Evolutionary conservation across 2,888 invertebrate genomes (phyloP), one percentile per base, ranked within the genome.

Genomic region (Melanchra persicariae): DNA sequence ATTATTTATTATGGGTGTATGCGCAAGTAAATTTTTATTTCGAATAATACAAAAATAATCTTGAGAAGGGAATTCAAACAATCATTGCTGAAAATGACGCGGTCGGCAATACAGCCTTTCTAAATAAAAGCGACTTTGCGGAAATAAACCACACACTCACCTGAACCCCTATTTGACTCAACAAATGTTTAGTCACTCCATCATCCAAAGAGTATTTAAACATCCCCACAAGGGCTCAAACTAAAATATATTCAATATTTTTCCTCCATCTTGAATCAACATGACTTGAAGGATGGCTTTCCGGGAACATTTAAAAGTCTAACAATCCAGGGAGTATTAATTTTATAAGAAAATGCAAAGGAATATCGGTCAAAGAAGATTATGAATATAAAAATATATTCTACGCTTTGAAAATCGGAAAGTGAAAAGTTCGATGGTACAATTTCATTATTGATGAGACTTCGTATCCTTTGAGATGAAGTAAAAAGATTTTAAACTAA

Each of bases 381-480:
- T 76, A 72, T 77, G 74, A 79, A 75, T 71, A 75, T 77, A 67
- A 82, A 76, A 77, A 75, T 55, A 60, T 40, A 47, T 34, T 58
- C 49, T 2, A 34, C 6, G 63, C 57, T 74, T 78, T 72, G 85
- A 85, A 84, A 80, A 89, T 88, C 85, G 82, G 84, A 70, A 87
- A 90, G 87, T 88, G 82, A 81, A 87, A 90, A 88, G 87, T 90
- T 87, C 83, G 85, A 89, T 85, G 84, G 73, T 84, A 87, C 81
- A 85, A 87, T 87, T 83, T 87, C 55, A 82, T 87, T 85, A 87
- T 75, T 62, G 64, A 58, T 69, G 19, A 47, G 43, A 47, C 45
- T 62, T 40, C 17, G 30, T 59, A 37, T 68, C 67, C 62, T 51
- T 76, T 43, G 19, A 63, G n/a, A n/a, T n/a, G n/a, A n/a, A n/a